Evolutionary conservation across 2,797 vertebrate species (phyloP).

Genomic region (Microctenopoma stevenorrisi): DNA sequence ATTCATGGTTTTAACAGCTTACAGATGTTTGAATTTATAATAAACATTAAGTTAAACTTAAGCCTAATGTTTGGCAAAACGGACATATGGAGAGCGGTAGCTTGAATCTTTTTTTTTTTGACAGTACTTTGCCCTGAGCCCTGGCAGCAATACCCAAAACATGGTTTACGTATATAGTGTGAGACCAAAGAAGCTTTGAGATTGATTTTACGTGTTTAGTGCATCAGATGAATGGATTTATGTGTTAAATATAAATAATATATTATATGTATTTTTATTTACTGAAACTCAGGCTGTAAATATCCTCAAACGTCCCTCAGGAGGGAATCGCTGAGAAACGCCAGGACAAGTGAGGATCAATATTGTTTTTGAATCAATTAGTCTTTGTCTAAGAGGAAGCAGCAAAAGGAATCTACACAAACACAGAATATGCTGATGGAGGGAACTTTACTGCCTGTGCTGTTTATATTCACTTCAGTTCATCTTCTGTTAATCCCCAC

Average conservation of each 20-base stretch:
- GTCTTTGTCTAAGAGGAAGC: conserved; percentile 5
- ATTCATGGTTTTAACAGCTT: conserved; percentile 50
- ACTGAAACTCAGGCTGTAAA: conserved; percentile 2
- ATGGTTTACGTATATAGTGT: too few relatives aligned
- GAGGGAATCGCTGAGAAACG: conserved; percentile 3
- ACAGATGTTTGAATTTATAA: conserved; percentile 17
- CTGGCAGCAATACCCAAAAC: not conserved
- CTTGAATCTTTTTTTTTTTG: not conserved
- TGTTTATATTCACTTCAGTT: conserved; percentile 48
- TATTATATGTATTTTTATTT: not conserved
- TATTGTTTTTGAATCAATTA: conserved; percentile 18
- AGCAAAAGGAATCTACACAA: conserved; percentile 25
- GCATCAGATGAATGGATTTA: too few relatives aligned
- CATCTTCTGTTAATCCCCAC: conserved; percentile 37
- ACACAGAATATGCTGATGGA: conserved; percentile 45
- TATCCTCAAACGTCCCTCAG: conserved; percentile 15
- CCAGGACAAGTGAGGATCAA: conserved; percentile 10
- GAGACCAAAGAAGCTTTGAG: too few relatives aligned
- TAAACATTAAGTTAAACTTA: conserved; percentile 18
- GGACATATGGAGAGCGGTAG: not conserved
- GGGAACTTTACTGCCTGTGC: conserved; percentile 31
- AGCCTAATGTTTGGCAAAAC: conserved; percentile 2
- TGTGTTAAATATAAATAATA: not conserved
- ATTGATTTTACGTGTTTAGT: too few relatives aligned
- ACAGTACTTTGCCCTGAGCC: not conserved